Percentiles rank a stretch among this genome's conserved stretches.
These are phyloP conservation scores for Ciona savignyi DNA, from an alignment of 23 tunicate species.

Conservation along the genomic window DNA sequence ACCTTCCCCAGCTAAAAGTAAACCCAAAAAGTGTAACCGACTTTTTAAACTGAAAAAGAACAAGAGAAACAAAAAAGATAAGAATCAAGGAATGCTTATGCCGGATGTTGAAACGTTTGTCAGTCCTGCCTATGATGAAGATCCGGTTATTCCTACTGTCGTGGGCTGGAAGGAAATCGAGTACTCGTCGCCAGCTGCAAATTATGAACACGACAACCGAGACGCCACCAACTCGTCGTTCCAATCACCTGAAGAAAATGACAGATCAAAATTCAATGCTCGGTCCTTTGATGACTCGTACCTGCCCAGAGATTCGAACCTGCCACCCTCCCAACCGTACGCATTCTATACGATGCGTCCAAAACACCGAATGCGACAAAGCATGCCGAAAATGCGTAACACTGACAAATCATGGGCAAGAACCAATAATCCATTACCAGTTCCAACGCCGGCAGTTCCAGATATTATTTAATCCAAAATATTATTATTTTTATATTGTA, in stretches of 20 bases:
- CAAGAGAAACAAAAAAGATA: conserved; percentile 22
- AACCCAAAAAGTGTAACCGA: background rate
- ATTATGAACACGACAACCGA: background rate
- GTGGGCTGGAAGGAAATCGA: conserved; percentile 66
- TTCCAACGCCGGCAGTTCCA: conserved; percentile 74
- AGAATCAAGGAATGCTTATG: background rate
- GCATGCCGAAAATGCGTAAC: conserved; percentile 53
- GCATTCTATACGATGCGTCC: conserved; percentile 70
- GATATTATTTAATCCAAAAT: background rate
- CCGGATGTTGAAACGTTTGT: conserved; percentile 24
- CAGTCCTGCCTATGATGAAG: conserved; percentile 52
- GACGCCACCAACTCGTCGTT: conserved; percentile 5
- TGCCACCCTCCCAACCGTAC: conserved; percentile 3
- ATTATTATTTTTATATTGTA: too few species aligned
- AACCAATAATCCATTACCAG: conserved; percentile 43
- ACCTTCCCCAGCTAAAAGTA: background rate
- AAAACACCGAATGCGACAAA: conserved; percentile 56
- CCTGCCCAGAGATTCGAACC: conserved; percentile 13
- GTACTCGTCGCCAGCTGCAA: conserved; percentile 3
- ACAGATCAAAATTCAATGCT: background rate
- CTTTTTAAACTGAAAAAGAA: conserved; percentile 15
- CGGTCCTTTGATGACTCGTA: conserved; percentile 24
- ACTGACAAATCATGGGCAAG: conserved; percentile 34
- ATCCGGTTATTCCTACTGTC: conserved; percentile 28
- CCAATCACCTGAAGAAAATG: background rate